Evolutionary conservation across 2,797 vertebrate species (phyloP).

Genomic region (Stomatorhinus walkeri): DNA sequence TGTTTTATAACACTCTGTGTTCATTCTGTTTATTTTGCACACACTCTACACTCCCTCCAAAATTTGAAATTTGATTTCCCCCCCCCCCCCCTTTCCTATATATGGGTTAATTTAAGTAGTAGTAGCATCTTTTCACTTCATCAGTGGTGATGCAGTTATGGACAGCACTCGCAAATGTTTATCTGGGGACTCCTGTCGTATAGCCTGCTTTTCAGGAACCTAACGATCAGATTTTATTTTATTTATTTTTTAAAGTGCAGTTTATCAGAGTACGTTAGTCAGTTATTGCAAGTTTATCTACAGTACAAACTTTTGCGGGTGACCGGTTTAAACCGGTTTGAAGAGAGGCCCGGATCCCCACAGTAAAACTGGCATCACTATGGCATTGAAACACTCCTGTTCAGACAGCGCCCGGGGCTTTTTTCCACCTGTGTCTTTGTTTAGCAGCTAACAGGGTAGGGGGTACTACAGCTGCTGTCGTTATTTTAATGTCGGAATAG

Average conservation of each 20-base stretch:
- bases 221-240: background rate
- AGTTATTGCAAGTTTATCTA: background rate
- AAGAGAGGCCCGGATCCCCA: background rate
- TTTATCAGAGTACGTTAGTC: background rate
- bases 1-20: background rate
- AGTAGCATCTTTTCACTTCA: too few relatives aligned
- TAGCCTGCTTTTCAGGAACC: slow-evolving; percentile 11
- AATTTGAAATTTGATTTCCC: background rate
- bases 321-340: background rate
- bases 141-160: background rate
- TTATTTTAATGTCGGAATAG: background rate
- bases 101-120: background rate
- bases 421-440: slow-evolving; percentile 14
- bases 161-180: background rate
- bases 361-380: background rate
- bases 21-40: background rate
- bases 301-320: background rate
- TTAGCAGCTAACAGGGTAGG: background rate
- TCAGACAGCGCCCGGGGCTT: background rate
- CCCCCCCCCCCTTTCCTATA: background rate
- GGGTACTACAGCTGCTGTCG: background rate
- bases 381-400: background rate
- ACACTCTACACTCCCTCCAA: background rate
- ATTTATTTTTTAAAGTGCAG: background rate
- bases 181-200: background rate